A percentile compares a stretch with the other conserved stretches of the same genome.
Conservation (phyloP, 2,888 invertebrate genomes). For the Rhopalosiphum nymphaeae region DNA sequence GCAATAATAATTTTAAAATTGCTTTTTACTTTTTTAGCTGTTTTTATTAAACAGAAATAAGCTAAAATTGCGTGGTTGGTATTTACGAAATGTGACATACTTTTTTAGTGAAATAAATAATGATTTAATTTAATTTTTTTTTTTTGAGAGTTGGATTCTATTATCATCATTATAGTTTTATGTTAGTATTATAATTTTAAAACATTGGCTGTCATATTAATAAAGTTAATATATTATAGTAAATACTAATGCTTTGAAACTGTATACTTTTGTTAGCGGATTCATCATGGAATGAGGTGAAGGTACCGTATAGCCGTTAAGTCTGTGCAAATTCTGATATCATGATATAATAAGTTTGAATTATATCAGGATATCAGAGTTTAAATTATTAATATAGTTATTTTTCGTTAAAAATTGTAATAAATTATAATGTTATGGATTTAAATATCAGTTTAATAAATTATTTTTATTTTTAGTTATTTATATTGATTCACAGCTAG, state of each 20-base stretch:
- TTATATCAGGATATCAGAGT: background rate
- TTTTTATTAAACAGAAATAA: background rate
- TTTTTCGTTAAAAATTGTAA: background rate
- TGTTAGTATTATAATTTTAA: background rate
- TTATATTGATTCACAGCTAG: background rate
- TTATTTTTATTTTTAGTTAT: background rate
- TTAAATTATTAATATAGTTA: background rate
- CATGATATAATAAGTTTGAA: background rate
- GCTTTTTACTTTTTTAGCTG: background rate
- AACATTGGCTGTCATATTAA: background rate
- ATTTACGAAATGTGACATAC: background rate
- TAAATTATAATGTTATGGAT: background rate
- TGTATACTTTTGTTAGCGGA: background rate
- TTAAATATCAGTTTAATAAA: background rate
- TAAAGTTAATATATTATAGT: background rate
- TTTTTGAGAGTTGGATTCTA: background rate
- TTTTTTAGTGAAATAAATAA: background rate
- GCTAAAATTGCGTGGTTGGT: background rate
- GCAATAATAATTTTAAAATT: background rate
- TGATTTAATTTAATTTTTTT: background rate
- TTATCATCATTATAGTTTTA: background rate
- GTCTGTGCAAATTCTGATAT: background rate
- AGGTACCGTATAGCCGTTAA: background rate
- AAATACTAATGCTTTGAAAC: background rate
- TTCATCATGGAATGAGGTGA: background rate